Conservation (phyloP, 2,888 invertebrate genomes). For the Escarpia spicata region DNA sequence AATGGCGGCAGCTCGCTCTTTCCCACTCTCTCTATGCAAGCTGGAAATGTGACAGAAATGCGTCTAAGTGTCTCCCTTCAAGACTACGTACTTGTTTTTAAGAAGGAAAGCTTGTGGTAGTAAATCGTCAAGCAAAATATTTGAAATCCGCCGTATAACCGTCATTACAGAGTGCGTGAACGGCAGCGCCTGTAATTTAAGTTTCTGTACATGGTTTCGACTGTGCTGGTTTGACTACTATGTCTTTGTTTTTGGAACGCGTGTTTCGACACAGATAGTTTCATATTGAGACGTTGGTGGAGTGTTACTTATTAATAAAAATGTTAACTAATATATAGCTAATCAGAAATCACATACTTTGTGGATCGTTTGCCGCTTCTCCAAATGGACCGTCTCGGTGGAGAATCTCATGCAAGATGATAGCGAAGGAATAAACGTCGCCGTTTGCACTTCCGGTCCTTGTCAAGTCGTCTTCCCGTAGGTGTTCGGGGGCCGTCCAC, state of each 20-base stretch:
- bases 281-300: not conserved
- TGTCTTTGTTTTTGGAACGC: not conserved
- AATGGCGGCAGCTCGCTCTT: conserved; percentile 34
- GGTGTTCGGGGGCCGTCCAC: conserved; percentile 57
- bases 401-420: conserved; percentile 55
- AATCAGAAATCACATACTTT: conserved; percentile 27
- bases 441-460: conserved; percentile 47
- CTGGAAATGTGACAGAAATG: conserved; percentile 24
- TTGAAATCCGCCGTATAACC: too few species aligned
- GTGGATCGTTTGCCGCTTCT: conserved; percentile 44
- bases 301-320: not conserved
- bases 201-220: not conserved
- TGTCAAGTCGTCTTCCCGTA: conserved; percentile 40
- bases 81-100: not conserved
- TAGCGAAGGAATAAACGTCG: conserved; percentile 55
- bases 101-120: not conserved
- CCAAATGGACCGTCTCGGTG: conserved; percentile 48
- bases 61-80: not conserved
- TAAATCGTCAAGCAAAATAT: too few species aligned
- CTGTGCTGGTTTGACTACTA: not conserved
- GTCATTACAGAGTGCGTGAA: too few species aligned
- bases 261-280: not conserved
- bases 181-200: too few species aligned
- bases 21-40: conserved; percentile 32
- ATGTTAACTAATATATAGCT: not conserved